Evolutionary conservation across 1,140 invertebrate species (phyloP).

Genomic region (Papilio polyxenes): DNA sequence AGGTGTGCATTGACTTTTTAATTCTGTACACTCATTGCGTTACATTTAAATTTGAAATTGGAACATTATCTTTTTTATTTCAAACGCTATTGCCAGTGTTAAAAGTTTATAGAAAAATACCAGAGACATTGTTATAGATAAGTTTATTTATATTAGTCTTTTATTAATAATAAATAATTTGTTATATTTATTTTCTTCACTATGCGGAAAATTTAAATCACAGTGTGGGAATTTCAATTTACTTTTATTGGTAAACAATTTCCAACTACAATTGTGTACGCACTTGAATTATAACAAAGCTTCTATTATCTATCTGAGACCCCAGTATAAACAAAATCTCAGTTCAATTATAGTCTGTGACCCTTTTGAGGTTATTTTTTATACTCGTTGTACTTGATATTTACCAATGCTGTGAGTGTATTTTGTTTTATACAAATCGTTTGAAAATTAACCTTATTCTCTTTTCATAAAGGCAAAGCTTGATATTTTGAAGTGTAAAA

Average conservation of each 20-base stretch:
- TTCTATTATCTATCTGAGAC: conserved; percentile 59
- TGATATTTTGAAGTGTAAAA: not conserved
- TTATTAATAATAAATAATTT: too few species aligned
- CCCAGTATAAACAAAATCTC: conserved; percentile 67
- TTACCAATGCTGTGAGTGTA: conserved; percentile 29
- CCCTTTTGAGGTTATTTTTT: conserved; percentile 60
- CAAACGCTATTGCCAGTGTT: not conserved
- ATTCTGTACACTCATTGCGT: conserved; percentile 36
- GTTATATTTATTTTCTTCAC: not conserved
- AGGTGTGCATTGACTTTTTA: conserved; percentile 60
- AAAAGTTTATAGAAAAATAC: not conserved
- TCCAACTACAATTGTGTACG: conserved; percentile 37
- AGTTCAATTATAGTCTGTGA: conserved; percentile 66
- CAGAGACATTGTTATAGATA: not conserved
- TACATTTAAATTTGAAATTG: conserved; percentile 7
- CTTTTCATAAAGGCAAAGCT: not conserved
- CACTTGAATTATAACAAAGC: conserved; percentile 55
- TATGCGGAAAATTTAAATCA: not conserved
- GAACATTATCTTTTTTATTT: not conserved
- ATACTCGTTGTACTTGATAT: conserved; percentile 51
- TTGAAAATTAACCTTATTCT: conserved; percentile 4
- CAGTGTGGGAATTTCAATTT: conserved; percentile 36
- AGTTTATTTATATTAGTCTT: not conserved
- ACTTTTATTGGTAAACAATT: conserved; percentile 50
- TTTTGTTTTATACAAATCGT: conserved; percentile 28